Base-by-base conservation (phyloP, 2,113 vertebrate genomes). In the Beaufortia kweichowensis region DNA sequence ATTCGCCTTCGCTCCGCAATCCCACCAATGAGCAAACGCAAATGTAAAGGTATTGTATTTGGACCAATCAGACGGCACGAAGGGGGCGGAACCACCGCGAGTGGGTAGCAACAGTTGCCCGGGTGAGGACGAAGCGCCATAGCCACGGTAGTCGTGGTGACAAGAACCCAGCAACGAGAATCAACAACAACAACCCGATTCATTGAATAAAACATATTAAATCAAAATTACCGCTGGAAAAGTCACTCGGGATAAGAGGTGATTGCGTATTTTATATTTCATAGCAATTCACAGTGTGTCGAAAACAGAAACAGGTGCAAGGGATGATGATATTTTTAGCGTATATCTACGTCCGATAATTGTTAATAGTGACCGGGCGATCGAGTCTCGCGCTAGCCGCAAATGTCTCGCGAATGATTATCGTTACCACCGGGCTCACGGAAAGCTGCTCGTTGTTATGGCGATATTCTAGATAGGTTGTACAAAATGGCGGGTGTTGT, bases 51-150 rank as follows among this genome's bases (percentile, higher is more conserved):
- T 69, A 28, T 9, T 24, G 31, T 12, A 7, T 14, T 46, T 35
- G 14, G 70, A 56, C 92, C 91, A 90, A 91, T 90, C 85, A 84
- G 77, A 82, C 33, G 53, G 21, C 23, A 15, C 29, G 75, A 83
- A 82, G 86, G 88, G 86, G 90, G 84, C 80, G 91, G 88, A 82
- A 81, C 85, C 81, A 85, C 82, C 87, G 86, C 86, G 90, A 93
- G 94, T 94, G 94, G 95, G 94, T 97, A 97, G 95, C 95, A 97
- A 97, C 95, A 96, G 95, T 97, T 97, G 95, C 95, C 95, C 94
- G 94, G 94, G 95, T 95, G 95, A 96, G 93, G 94, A 96, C 93
- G 95, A 94, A 93, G 94, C 95, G 95, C 95, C 95, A 97, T 96
- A 97, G 94, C 94, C 95, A 94, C 95, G 94, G 95, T 97, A 97